Percentiles rank a stretch among this genome's conserved stretches.
Conservation (phyloP, 2,888 invertebrate species). For the Hedya salicella region DNA sequence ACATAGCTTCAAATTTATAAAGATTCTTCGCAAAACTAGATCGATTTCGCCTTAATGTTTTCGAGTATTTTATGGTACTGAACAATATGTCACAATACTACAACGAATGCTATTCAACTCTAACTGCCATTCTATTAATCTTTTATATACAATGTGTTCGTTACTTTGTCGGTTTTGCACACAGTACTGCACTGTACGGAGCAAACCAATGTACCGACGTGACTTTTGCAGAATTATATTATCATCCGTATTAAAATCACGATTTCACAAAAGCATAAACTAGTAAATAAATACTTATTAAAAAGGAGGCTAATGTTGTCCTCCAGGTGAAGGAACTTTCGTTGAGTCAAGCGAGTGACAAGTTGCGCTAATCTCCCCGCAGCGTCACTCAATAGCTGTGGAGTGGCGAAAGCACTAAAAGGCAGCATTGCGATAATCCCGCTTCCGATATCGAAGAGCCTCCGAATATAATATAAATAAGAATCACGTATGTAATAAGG, state of each 20-base stretch:
- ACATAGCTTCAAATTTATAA: conserved; percentile 66
- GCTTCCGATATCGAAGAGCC: conserved; percentile 69
- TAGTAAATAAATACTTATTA: too few species aligned
- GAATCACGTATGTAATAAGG: conserved; percentile 85
- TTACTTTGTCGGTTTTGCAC: too few species aligned
- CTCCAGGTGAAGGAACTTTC: background rate
- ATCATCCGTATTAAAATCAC: too few species aligned
- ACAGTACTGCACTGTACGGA: too few species aligned
- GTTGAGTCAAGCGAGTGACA: conserved; percentile 24
- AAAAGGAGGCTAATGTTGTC: background rate
- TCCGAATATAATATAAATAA: conserved; percentile 81
- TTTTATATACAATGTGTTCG: too few species aligned
- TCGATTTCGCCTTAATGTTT: conserved; percentile 61
- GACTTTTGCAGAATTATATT: too few species aligned
- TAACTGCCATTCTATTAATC: too few species aligned
- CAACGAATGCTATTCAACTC: too few species aligned
- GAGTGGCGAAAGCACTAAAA: conserved; percentile 69
- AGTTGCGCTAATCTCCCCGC: conserved; percentile 53
- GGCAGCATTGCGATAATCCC: conserved; percentile 74
- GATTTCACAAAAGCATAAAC: too few species aligned
- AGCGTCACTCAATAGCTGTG: conserved; percentile 55
- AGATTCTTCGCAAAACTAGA: conserved; percentile 62
- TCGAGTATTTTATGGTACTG: background rate
- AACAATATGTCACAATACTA: too few species aligned
- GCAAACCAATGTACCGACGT: too few species aligned